Base-by-base conservation (phyloP, 2,797 vertebrate species). In the Mus caroli region DNA sequence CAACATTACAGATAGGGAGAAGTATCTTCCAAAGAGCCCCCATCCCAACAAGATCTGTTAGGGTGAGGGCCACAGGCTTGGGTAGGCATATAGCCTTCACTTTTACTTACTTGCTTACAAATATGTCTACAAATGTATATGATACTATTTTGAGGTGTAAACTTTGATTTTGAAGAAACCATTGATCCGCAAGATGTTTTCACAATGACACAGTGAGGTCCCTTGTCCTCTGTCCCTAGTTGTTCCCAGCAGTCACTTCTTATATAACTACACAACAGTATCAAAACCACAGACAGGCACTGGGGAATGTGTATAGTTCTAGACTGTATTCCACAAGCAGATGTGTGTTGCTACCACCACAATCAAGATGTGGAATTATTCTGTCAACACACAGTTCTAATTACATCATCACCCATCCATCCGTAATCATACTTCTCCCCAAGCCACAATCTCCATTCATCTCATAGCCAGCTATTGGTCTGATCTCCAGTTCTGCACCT, bases 1-100 rank as follows among this genome's bases (percentile, higher is more conserved):
- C 84, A 79, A 79, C 56, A 56, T 91, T 92, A 80, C 71, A 87
- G 90, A 90, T 75, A 94, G 95, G 43, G 40, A 58, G 84, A 77
- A 91, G 46, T 14, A 60, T 31, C 46, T 34, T 77, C 79, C 87
- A 71, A 91, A 19, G n/a, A 88, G 67, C 3, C 34, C 52, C 73
- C 37, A 90, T 77, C 31, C 34, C 43, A 77, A 62, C 69, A 54
- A 80, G 12, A 50, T 50, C 50, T 50, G 50, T 50, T 50, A 50
- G 50, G 50, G 50, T 50, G 10, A 50, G 50, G 50, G 10, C 50
- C 50, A 50, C 50, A 50, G 50, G 50, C 50, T 50, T 50, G 50
- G 50, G 50, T 50, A 11, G 50, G 50, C 50, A 50, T 11, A 12
- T 17, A 19, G 7, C 14, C 15, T 56, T 56, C 28, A 20, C 24